Base-by-base conservation (phyloP, 2,888 invertebrate genomes). In the Lissocephala sabroskyi region DNA sequence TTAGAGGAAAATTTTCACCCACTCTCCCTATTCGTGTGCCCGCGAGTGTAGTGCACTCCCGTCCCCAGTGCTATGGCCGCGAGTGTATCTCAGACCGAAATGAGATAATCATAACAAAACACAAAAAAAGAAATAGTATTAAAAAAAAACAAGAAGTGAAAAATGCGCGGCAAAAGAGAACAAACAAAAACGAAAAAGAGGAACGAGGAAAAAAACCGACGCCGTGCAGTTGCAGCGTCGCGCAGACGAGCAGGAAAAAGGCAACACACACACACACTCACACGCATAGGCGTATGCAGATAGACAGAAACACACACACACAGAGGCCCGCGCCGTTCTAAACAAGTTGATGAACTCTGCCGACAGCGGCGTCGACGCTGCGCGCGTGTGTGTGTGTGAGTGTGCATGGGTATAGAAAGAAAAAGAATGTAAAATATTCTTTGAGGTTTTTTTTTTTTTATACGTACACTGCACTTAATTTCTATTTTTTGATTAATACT, bases 271-370 rank as follows among this genome's bases (percentile, higher is more conserved):
- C 40, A 39, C 36, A 62, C 26, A 55, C 48, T 49, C 46, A 51
- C 41, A 59, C 32, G 47, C 41, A 64, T 13, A 49, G 41, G 48
- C 13, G 37, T 46, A 54, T 52, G 56, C 54, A 59, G 13, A 23
- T 47, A 63, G 49, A 51, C 58, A 76, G 55, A 50, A 61, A 65
- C 59, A 63, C 66, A 70, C 70, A 70, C 74, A 68, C 74, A 65
- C 41, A 52, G 37, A 61, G 59, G 59, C 59, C 62, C 45, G 14
- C 23, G 30, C 64, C 64, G 71, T 79, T 78, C 78, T 78, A 78
- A 78, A 76, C 79, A 78, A 78, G 77, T 78, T 78, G 77, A 78
- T 78, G 77, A 78, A 78, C 77, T 78, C 76, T 78, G 56, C 56
- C 57, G 60, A 62, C 13, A 60, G 35, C 41, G 55, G 53, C 62